A percentile compares a stretch with the other conserved stretches of the same genome.
Conservation (phyloP, 2,113 vertebrate species). For the Heterocephalus glaber region DNA sequence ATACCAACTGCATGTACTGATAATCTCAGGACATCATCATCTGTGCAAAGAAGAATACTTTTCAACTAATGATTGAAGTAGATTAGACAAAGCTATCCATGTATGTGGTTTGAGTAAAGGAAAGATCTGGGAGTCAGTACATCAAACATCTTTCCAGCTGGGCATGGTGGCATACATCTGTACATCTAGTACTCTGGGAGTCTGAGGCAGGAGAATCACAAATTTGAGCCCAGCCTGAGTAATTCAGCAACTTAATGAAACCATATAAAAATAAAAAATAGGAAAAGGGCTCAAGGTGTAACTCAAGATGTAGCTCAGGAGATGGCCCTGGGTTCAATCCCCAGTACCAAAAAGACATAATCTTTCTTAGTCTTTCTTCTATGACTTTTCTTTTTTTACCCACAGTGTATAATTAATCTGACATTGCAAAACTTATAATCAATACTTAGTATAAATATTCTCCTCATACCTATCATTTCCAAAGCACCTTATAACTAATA, state of each 20-base stretch:
- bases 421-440: constrained; percentile 11
- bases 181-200: neutral
- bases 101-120: neutral
- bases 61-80: constrained; percentile 13
- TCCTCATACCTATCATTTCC: constrained; percentile 13
- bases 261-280: neutral
- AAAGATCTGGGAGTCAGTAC: neutral
- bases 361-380: neutral
- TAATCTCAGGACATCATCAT: neutral
- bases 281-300: neutral
- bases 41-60: neutral
- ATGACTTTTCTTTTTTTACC: constrained; percentile 16
- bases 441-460: constrained; percentile 46
- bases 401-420: constrained; percentile 18
- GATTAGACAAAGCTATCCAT: neutral
- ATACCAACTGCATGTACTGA: neutral
- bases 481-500: constrained; percentile 35
- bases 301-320: neutral
- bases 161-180: neutral
- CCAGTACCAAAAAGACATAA: neutral
- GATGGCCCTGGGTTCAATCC: neutral
- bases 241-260: neutral
- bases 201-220: neutral
- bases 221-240: neutral
- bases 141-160: constrained; percentile 9